These are phyloP conservation scores for Diacarnus erythraeanus DNA, from an alignment of 37 sponge, comb jelly and placozoan species.

Conservation along the genomic window DNA sequence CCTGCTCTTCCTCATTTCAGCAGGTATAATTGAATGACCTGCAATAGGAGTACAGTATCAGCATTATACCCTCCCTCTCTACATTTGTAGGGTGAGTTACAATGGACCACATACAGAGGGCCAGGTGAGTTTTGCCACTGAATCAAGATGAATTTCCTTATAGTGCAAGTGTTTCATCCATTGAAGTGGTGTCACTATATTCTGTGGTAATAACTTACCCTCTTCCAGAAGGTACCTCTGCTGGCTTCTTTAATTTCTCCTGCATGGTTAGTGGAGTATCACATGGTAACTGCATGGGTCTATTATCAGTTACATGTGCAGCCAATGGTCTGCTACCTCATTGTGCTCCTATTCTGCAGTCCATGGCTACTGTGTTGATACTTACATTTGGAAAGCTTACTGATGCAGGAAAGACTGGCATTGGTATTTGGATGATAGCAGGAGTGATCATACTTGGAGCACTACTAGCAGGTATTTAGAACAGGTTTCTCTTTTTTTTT, in stretches of 20 bases:
- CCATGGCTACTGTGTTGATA: background rate
- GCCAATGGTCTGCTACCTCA: too few relatives aligned
- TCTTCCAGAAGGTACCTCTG: conserved; percentile 53
- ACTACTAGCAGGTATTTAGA: background rate
- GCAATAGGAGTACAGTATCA: background rate
- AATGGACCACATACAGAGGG: too few relatives aligned
- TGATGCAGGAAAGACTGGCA: background rate
- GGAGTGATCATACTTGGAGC: background rate
- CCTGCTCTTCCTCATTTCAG: conserved; percentile 12
- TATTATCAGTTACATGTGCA: too few relatives aligned
- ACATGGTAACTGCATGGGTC: too few relatives aligned
- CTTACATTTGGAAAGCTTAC: background rate
- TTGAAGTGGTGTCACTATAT: conserved; percentile 6
- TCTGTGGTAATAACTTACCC: conserved; percentile 75
- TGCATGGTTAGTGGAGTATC: background rate
- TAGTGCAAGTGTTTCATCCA: conserved; percentile 9
- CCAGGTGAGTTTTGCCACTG: too few relatives aligned
- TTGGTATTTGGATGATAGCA: background rate
- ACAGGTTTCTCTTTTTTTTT: too few relatives aligned
- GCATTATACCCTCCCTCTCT: background rate
- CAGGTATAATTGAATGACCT: background rate
- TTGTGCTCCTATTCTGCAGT: background rate
- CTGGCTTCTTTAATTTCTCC: conserved; percentile 42
- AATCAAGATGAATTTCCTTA: background rate
- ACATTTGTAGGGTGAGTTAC: background rate